phyloP scores from a whole-genome alignment of 1,140 invertebrate genomes.

The Drosophila serrata region DNA sequence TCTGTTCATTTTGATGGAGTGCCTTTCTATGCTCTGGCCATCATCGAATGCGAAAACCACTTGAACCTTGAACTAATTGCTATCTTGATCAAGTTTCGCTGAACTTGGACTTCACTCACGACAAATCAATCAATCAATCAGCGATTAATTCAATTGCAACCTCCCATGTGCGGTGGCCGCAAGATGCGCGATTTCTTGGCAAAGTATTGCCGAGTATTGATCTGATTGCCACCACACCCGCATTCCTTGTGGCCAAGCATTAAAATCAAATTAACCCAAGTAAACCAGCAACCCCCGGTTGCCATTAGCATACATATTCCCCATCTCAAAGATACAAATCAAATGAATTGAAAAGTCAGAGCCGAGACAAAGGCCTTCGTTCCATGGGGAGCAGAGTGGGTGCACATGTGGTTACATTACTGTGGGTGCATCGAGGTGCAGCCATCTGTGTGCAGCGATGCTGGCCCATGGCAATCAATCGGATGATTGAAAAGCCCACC shows the following conservation, averaged over 20 bases:
- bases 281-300: constrained; percentile 1
- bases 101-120: constrained; percentile 32
- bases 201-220: constrained; percentile 9
- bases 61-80: constrained; percentile 32
- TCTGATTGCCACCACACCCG: constrained; percentile 37
- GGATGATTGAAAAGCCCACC: constrained; percentile 40
- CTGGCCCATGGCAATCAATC: constrained; percentile 27
- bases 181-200: constrained; percentile 32
- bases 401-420: constrained; percentile 4
- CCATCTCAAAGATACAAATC: constrained; percentile 39
- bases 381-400: constrained; percentile 3
- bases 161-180: neutral
- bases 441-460: constrained; percentile 33
- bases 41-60: constrained; percentile 9
- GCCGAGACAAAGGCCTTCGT: constrained; percentile 14
- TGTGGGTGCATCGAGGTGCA: constrained; percentile 30
- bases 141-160: constrained; percentile 39
- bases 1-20: neutral
- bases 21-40: constrained; percentile 15
- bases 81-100: constrained; percentile 6
- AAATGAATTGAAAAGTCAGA: constrained; percentile 41
- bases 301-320: constrained; percentile 34
- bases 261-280: constrained; percentile 46
- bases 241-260: constrained; percentile 24
- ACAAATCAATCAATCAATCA: constrained; percentile 39